Base-by-base conservation (phyloP, 2,888 invertebrate species). In the Drosophila imparisetae region DNA sequence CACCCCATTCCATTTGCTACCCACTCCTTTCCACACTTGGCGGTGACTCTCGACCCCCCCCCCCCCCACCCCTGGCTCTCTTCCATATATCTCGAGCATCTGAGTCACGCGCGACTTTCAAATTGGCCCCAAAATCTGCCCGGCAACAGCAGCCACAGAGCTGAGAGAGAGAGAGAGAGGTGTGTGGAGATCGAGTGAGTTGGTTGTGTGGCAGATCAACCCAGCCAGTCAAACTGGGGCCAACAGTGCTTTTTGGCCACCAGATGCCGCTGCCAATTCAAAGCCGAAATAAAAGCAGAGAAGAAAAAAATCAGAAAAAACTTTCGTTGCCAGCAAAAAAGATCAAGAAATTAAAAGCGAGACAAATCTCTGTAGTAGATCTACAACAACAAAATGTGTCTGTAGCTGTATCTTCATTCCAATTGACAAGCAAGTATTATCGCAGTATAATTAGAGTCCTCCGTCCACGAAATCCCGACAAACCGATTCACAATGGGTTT, bases 51-150 rank as follows among this genome's bases (percentile, higher is more conserved):
- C 61, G 42, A 36, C 42, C 49, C 21, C 48, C 34, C 24, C 34
- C 24, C 1, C 24, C 2, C 24, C 38, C 38, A 27, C 36, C 38
- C 27, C 52, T 36, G 38, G 34, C 30, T 40, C 40, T 40, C 18
- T 38, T 70, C 53, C 30, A 30, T 57, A n/a, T 38, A 38, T 60
- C 50, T 62, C 67, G 54, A 62, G 65, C 52, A 66, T 62, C 72
- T 86, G 86, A 86, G 78, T 88, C 89, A 86, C 70, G 68, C 72
- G 66, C 78, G 71, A 86, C 86, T 86, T 86, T 86, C 88, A 86
- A 86, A 88, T 83, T 84, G 75, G 78, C 68, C 71, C 72, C 70
- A 80, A 84, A 72, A 75, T 84, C 78, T 73, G 78, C 83, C 80
- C 66, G 86, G 83, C 86, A 84, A 84, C 83, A 84, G 86, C 75